phyloP scores from a whole-genome alignment of 1,140 invertebrate species.

The Zelostemma sp. region DNA sequence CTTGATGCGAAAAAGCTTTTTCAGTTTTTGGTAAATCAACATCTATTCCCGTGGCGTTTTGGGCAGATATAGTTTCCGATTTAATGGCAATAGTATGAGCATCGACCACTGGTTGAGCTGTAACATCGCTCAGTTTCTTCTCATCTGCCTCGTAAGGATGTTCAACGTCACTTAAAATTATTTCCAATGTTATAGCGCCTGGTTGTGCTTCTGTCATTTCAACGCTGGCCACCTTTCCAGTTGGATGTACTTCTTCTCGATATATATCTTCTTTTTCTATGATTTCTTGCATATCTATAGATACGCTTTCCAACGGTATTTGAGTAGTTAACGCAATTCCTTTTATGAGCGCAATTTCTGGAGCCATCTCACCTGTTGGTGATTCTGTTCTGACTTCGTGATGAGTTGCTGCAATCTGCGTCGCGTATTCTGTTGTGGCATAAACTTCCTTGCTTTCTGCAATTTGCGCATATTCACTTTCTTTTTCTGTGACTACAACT shows the following conservation, averaged over 20 bases:
- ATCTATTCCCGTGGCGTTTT: constrained; percentile 63
- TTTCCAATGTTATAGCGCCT: constrained; percentile 69
- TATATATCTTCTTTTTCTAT: constrained; percentile 73
- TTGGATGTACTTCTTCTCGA: constrained; percentile 63
- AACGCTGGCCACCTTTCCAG: constrained; percentile 67
- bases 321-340: constrained; percentile 68
- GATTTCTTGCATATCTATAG: constrained; percentile 69
- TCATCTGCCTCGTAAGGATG: constrained; percentile 58
- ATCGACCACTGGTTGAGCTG: constrained; percentile 64
- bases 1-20: constrained; percentile 70
- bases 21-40: constrained; percentile 59
- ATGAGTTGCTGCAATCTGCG: constrained; percentile 69
- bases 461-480: constrained; percentile 60
- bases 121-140: constrained; percentile 57
- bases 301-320: constrained; percentile 68
- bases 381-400: constrained; percentile 70
- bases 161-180: constrained; percentile 72
- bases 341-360: constrained; percentile 56
- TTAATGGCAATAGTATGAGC: constrained; percentile 69
- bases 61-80: constrained; percentile 68
- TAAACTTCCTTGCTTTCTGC: constrained; percentile 56
- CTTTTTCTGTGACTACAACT: constrained; percentile 66
- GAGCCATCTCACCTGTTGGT: constrained; percentile 63
- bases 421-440: constrained; percentile 68
- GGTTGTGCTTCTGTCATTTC: constrained; percentile 68